These are phyloP conservation scores for Urocitellus parryii DNA, from an alignment of 2,113 vertebrate species.

Conservation along the genomic window DNA sequence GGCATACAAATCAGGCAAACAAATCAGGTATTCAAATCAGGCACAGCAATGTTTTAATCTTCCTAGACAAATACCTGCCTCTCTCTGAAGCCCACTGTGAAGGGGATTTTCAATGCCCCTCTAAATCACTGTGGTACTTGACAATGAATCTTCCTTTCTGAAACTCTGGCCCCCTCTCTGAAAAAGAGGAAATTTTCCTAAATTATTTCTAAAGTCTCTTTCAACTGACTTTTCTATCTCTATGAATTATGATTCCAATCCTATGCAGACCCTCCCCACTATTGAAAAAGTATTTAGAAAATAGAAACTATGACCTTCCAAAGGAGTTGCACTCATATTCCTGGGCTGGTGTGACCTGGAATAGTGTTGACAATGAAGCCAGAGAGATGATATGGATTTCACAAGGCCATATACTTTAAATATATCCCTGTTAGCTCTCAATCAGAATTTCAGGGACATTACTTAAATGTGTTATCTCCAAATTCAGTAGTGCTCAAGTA, in stretches of 20 bases:
- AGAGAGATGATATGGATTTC: too few relatives aligned
- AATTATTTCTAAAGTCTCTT: not conserved
- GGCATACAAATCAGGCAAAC: too few relatives aligned
- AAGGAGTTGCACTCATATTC: not conserved
- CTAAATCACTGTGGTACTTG: too few relatives aligned
- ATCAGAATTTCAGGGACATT: too few relatives aligned
- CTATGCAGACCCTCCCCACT: not conserved
- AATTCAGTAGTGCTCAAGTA: not conserved
- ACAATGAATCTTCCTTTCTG: not conserved
- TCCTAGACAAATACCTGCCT: not conserved
- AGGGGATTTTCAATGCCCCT: too few relatives aligned
- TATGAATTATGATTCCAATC: not conserved
- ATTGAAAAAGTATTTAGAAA: not conserved
- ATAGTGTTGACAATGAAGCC: not conserved
- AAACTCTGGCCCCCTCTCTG: not conserved
- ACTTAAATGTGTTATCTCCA: not conserved
- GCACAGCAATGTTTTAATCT: not conserved
- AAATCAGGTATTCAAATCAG: too few relatives aligned
- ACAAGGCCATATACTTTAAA: not conserved
- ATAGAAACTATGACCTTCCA: not conserved
- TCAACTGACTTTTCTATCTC: not conserved
- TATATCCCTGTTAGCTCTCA: accelerated
- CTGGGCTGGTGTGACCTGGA: not conserved
- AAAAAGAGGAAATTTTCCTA: not conserved
- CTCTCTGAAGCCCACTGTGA: not conserved